A percentile compares a stretch with the other conserved stretches of the same genome.
These are phyloP conservation scores for Heliconius sara DNA, from an alignment of 2,888 invertebrate species.

Conservation along the genomic window DNA sequence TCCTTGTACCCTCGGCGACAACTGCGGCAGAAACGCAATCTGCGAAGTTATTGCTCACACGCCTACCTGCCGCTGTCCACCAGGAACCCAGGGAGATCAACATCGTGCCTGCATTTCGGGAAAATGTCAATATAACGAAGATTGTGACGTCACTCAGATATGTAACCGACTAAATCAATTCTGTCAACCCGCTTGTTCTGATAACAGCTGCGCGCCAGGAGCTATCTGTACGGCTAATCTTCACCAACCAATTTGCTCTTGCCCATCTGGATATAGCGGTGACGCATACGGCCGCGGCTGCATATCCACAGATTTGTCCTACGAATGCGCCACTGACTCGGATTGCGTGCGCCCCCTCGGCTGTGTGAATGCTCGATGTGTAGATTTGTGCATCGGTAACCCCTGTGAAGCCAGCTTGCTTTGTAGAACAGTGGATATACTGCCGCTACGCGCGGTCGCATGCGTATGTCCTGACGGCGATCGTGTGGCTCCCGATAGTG, in stretches of 20 bases:
- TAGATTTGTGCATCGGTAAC: constrained; percentile 90
- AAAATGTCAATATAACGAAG: constrained; percentile 94
- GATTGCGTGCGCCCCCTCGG: constrained; percentile 90
- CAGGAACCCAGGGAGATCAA: constrained; percentile 93
- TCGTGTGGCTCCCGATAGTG: constrained; percentile 88
- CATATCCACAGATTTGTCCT: constrained; percentile 62
- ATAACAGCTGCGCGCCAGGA: constrained; percentile 90
- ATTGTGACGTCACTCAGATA: constrained; percentile 92
- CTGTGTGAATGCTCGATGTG: constrained; percentile 90
- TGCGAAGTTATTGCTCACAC: constrained; percentile 90
- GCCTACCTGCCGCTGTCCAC: constrained; percentile 92
- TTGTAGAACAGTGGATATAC: constrained; percentile 90
- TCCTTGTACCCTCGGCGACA: constrained; percentile 88
- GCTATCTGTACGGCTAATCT: constrained; percentile 90
- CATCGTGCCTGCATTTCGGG: constrained; percentile 91
- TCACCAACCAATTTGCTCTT: constrained; percentile 91
- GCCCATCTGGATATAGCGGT: constrained; percentile 89
- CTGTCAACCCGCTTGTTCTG: constrained; percentile 92
- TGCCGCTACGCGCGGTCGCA: constrained; percentile 92
- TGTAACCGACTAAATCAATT: constrained; percentile 93
- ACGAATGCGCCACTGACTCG: constrained; percentile 89
- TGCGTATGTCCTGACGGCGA: constrained; percentile 94
- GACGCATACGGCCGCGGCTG: constrained; percentile 88
- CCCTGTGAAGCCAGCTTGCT: constrained; percentile 91
- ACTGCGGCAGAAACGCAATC: constrained; percentile 91